phyloP scores from a whole-genome alignment of 2,113 vertebrate genomes.

The Hippocampus mohnikei region DNA sequence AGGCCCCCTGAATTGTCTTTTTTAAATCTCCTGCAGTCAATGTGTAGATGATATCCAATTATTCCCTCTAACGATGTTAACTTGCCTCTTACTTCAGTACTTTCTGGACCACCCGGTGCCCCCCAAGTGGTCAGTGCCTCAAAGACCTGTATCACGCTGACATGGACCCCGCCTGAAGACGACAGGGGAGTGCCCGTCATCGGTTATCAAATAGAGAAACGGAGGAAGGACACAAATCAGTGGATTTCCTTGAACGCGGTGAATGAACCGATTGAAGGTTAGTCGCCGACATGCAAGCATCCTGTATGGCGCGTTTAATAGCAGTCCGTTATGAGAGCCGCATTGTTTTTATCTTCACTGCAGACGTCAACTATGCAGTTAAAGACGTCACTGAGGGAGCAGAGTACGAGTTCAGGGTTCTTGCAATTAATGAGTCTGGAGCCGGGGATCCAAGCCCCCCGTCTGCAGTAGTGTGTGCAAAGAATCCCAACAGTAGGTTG shows the following conservation, averaged over 20 bases:
- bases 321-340: neutral
- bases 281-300: conserved; percentile 1
- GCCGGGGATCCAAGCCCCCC: conserved; percentile 78
- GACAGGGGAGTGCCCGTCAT: conserved; percentile 68
- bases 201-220: conserved; percentile 82
- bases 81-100: conserved; percentile 54
- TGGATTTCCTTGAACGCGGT: conserved; percentile 76
- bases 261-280: conserved; percentile 73
- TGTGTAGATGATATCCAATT: neutral
- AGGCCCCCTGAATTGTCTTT: neutral
- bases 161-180: conserved; percentile 75
- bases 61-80: neutral
- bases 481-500: conserved; percentile 82
- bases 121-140: conserved; percentile 74
- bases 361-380: conserved; percentile 75
- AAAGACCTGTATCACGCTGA: conserved; percentile 73
- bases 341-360: neutral
- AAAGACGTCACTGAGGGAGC: conserved; percentile 74
- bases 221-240: conserved; percentile 76
- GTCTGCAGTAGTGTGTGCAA: conserved; percentile 73
- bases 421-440: conserved; percentile 80
- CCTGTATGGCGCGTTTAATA: neutral
- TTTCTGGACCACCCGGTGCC: conserved; percentile 74
- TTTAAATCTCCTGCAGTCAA: conserved; percentile 10
- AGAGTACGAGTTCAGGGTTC: conserved; percentile 85